A percentile compares a stretch with the other conserved stretches of the same genome.
Conservation (phyloP, 2,797 vertebrate genomes). For the Podargus strigoides region DNA sequence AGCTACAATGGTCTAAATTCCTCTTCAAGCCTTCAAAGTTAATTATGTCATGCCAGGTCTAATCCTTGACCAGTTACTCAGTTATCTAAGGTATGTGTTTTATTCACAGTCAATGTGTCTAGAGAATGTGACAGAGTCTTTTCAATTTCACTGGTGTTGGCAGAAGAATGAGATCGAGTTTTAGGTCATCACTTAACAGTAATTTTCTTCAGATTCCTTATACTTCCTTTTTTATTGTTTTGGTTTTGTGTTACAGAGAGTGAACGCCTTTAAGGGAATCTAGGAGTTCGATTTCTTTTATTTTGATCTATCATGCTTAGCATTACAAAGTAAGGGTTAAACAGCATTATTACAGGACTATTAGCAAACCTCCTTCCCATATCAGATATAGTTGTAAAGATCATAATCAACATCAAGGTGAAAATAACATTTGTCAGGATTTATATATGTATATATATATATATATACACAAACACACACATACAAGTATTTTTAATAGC, state of each 20-base stretch:
- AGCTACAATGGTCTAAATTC: neutral
- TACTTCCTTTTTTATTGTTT: neutral
- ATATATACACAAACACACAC: neutral
- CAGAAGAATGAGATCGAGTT: neutral
- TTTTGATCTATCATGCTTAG: neutral
- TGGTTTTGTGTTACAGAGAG: neutral
- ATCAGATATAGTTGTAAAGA: neutral
- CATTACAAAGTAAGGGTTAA: neutral
- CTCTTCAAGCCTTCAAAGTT: constrained; percentile 1
- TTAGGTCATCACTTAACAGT: neutral
- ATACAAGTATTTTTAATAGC: neutral
- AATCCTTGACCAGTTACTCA: constrained; percentile 7
- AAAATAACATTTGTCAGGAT: neutral
- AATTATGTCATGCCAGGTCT: neutral
- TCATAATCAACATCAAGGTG: neutral
- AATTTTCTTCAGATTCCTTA: neutral
- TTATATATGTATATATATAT: neutral
- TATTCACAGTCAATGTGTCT: neutral
- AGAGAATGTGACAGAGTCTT: neutral
- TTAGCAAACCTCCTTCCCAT: neutral
- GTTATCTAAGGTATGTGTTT: neutral
- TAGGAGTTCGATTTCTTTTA: neutral
- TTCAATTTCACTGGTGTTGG: neutral
- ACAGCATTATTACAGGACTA: neutral
- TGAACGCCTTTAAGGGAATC: neutral